Evolutionary conservation across 2,888 invertebrate genomes (phyloP).

Genomic region (Nesidiocoris tenuis): DNA sequence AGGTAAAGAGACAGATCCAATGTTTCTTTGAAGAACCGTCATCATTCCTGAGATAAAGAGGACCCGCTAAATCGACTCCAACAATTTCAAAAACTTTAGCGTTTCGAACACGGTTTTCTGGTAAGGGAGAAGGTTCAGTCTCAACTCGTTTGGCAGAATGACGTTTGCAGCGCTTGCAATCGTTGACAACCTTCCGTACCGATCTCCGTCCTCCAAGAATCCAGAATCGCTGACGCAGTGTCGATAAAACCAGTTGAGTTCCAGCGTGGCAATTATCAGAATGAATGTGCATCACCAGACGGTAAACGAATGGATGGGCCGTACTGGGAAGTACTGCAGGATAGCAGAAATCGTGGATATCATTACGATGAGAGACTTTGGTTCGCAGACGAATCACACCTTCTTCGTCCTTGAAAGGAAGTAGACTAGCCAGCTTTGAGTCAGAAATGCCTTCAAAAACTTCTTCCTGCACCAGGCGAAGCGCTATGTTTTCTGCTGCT

Average conservation of each 20-base stretch:
- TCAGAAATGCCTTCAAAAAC: neutral
- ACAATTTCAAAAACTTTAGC: slow-evolving; percentile 52
- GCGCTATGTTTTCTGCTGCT: neutral
- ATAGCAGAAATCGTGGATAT: slow-evolving; percentile 8
- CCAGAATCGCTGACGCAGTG: slow-evolving; percentile 32
- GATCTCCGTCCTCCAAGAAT: neutral
- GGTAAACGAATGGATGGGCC: slow-evolving; percentile 35
- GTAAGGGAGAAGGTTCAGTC: slow-evolving; percentile 49
- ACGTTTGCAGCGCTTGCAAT: slow-evolving; percentile 48
- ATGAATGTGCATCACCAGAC: slow-evolving; percentile 24
- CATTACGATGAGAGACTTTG: slow-evolving; percentile 20
- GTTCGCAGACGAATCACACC: slow-evolving; percentile 41
- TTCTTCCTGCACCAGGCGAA: neutral
- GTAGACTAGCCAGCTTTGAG: slow-evolving; percentile 5
- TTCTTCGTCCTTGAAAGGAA: slow-evolving; percentile 16
- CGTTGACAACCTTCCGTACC: neutral
- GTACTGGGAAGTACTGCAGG: slow-evolving; percentile 21
- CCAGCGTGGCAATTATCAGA: slow-evolving; percentile 19
- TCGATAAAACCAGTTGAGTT: slow-evolving; percentile 19
- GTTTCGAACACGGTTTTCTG: slow-evolving; percentile 51
- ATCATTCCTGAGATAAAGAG: slow-evolving; percentile 51
- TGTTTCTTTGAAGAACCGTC: slow-evolving; percentile 47
- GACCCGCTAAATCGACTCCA: slow-evolving; percentile 54
- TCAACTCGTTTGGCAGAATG: slow-evolving; percentile 48
- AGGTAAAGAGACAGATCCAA: too few species aligned